Base-by-base conservation (phyloP, 2,113 vertebrate species). In the Anoplopoma fimbria region DNA sequence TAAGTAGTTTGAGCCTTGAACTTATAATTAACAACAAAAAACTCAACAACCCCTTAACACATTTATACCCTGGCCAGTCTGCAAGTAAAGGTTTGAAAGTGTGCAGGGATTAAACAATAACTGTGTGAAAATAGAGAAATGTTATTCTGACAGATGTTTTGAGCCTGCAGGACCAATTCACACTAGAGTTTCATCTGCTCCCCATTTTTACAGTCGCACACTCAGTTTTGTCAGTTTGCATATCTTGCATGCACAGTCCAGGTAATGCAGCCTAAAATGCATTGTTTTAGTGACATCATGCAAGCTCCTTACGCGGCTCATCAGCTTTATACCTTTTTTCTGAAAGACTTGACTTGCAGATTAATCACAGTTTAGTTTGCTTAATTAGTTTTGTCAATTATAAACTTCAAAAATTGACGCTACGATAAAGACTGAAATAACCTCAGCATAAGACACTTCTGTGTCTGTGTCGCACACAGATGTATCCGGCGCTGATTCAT, bases 401-500 rank as follows among this genome's bases (percentile, higher is more conserved):
- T 72, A 40, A 55, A 57, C 9, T 0, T 82, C 38, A 67, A 62
- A 70, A 47, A 15, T 61, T 67, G 15, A 21, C 45, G 33, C 1
- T 2, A 60, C 69, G 5, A 40, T 34, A 13, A 38, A 58, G 17
- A 60, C 33, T 34, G 19, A 72, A 83, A 83, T 57, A 77, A 77
- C 3, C 9, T 9, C 36, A 65, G 23, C 31, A 38, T 5, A 13
- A 69, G 23, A 47, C 8, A 0, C 17, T 13, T 31, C 9, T 71
- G 63, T 31, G 21, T 38, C 15, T 70, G 62, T 29, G 21, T 23
- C 12, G 2, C 17, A 33, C 29, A 42, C 31, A 62, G 19, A 68
- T 5, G 9, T 19, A 73, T 3, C 14, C 38, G 21, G 13, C 60
- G 51, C 57, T 15, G 27, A 65, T 83, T 63, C 27, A 86, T 84